A percentile compares a stretch with the other conserved stretches of the same genome.
These are phyloP conservation scores for Enteromius treurensis DNA, from an alignment of 2,797 vertebrate species.

Conservation along the genomic window DNA sequence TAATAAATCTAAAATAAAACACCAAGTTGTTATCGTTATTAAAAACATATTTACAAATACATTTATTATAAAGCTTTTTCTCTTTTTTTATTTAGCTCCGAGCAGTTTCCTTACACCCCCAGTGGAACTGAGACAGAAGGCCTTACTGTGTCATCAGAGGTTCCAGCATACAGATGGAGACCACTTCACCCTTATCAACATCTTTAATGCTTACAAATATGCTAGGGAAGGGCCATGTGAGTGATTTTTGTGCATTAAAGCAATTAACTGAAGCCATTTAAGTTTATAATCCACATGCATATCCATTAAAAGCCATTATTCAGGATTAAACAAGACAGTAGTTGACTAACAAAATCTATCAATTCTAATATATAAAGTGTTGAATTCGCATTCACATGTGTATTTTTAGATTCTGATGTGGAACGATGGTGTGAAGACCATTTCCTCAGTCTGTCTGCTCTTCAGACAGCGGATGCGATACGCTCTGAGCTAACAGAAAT, in stretches of 20 bases:
- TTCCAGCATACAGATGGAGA: conserved; percentile 89
- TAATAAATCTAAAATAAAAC: background rate
- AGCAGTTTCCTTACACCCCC: conserved; percentile 80
- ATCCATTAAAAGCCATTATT: background rate
- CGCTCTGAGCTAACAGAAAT: conserved; percentile 82
- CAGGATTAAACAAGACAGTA: background rate
- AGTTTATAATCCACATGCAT: background rate
- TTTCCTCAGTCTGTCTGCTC: conserved; percentile 81
- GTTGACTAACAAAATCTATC: background rate
- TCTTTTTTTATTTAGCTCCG: conserved; percentile 74
- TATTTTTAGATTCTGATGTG: conserved; percentile 62
- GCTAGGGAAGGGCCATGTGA: conserved; percentile 76
- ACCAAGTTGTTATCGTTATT: background rate
- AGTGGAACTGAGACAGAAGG: conserved; percentile 75
- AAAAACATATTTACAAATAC: background rate
- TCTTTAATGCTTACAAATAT: conserved; percentile 87
- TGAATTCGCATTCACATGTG: background rate
- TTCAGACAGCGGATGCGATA: conserved; percentile 82
- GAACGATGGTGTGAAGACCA: conserved; percentile 85
- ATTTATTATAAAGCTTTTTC: background rate
- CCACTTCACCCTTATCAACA: conserved; percentile 88
- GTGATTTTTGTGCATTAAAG: conserved; percentile 39
- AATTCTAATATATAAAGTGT: background rate
- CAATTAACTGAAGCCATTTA: background rate
- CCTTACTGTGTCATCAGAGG: conserved; percentile 74